Evolutionary conservation across 2,113 vertebrate species (phyloP).

Genomic region (Tricholaema leucomelas): DNA sequence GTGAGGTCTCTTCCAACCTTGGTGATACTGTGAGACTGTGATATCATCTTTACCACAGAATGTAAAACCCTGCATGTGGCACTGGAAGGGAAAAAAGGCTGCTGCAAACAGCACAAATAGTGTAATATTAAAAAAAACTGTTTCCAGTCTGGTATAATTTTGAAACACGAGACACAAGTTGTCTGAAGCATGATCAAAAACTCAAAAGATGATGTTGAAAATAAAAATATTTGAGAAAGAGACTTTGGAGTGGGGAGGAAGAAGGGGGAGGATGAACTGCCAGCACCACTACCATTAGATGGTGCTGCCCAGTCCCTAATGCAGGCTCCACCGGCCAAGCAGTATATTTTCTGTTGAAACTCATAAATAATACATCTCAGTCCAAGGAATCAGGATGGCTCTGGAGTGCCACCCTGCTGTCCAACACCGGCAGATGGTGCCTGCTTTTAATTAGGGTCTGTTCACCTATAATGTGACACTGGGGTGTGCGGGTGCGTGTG

Average conservation of each 20-base stretch:
- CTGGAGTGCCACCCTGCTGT: constrained; percentile 61
- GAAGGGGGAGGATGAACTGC: not conserved
- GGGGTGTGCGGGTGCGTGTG: not conserved
- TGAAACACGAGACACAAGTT: not conserved
- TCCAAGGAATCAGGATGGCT: not conserved
- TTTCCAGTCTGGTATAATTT: not conserved
- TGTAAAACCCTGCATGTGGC: not conserved
- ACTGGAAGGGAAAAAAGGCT: not conserved
- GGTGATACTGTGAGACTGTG: too few species aligned
- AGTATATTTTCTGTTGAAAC: not conserved
- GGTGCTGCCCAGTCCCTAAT: constrained; percentile 48
- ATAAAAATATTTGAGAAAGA: not conserved
- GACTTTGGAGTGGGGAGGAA: not conserved
- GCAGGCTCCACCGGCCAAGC: not conserved
- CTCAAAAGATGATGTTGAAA: accelerated
- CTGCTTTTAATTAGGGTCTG: constrained; percentile 64
- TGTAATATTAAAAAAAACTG: not conserved
- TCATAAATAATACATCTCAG: constrained; percentile 59
- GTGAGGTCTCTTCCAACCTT: too few species aligned
- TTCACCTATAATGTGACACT: constrained; percentile 60
- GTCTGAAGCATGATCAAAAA: not conserved
- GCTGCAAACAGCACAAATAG: not conserved
- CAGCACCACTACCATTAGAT: constrained; percentile 32
- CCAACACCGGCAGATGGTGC: constrained; percentile 42
- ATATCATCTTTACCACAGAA: not conserved